A percentile compares a stretch with the other conserved stretches of the same genome.
phyloP scores from a whole-genome alignment of 2,797 vertebrate genomes.

The Alectoris magna region DNA sequence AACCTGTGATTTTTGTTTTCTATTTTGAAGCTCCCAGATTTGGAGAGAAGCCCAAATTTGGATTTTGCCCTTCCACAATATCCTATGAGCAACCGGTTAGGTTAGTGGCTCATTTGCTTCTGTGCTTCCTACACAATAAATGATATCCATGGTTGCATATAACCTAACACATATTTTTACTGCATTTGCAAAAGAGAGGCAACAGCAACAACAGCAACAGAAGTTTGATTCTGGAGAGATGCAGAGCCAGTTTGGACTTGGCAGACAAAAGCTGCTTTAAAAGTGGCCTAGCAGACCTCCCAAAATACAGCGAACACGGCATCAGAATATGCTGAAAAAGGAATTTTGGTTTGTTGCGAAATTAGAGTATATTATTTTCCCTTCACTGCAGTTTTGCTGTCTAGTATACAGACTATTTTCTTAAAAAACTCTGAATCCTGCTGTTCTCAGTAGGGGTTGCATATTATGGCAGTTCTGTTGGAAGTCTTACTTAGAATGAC shows the following conservation, averaged over 20 bases:
- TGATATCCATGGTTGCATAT: constrained; percentile 45
- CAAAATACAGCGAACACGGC: constrained; percentile 37
- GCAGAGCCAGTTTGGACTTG: constrained; percentile 39
- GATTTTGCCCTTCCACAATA: background rate
- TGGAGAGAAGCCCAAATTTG: constrained; percentile 16
- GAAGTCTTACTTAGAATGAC: constrained; percentile 61
- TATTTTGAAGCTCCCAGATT: constrained; percentile 57
- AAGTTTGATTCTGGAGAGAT: constrained; percentile 59
- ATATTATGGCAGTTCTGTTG: constrained; percentile 66
- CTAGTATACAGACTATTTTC: constrained; percentile 56
- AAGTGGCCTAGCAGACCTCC: constrained; percentile 51
- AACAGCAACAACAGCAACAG: constrained; percentile 18
- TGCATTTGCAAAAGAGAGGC: background rate
- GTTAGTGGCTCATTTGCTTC: background rate
- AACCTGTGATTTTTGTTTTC: constrained; percentile 67
- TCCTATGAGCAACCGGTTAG: constrained; percentile 41
- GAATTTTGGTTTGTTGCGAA: constrained; percentile 68
- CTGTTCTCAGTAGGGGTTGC: constrained; percentile 63
- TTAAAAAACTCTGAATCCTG: constrained; percentile 54
- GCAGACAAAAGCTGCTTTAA: constrained; percentile 46
- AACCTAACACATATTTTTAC: constrained; percentile 38
- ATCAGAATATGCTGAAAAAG: constrained; percentile 62
- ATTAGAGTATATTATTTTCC: constrained; percentile 70
- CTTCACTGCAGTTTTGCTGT: constrained; percentile 51
- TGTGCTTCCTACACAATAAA: constrained; percentile 52